Evolutionary conservation across 2,113 vertebrate species (phyloP), one percentile per base, ranked within the genome.

Genomic region (Lycaon pictus): DNA sequence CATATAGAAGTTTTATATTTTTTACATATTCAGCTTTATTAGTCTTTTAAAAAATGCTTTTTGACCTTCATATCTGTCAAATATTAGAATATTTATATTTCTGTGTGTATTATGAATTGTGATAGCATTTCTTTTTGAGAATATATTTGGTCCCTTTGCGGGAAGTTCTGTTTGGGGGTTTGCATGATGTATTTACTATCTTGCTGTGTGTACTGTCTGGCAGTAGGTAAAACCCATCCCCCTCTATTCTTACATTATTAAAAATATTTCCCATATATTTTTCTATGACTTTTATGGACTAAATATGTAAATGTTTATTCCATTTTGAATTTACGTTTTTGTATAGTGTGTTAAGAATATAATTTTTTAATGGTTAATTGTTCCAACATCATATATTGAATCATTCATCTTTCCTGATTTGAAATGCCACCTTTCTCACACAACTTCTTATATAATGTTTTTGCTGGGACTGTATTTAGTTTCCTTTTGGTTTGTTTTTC

Each of bases 41-140:
- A 55, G 37, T 80, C 60, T 94, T 93, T 84, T 62, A 32, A 58
- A 51, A 65, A 62, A 48, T 37, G 19, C 53, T 84, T 90, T 72
- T 76, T 82, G 67, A 69, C 29, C 77, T 84, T 65, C 51, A 22
- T 79, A 35, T 48, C 53, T 95, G 11, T 65, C 35, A 53, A 55
- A 82, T 80, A 5, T 96, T 86, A 74, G 35, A 80, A 32, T 82
- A 32, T 86, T 94, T 81, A 56, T 79, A 20, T 88, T 82, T 93
- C 76, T 93, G 15, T 94, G 77, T 83, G 27, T 37, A 51, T 56
- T 69, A 32, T 91, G 35, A 88, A 58, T 72, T 93, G n/a, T 74
- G 58, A 27, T 67, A 74, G 7, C 37, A 87, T 23, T 22, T 22
- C 60, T 55, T 72, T 69, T 77, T 62, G 60, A 60, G 62, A 87